A percentile compares a stretch with the other conserved stretches of the same genome.
phyloP scores from a whole-genome alignment of 2,797 vertebrate species.

The Hylomyscus alleni region DNA sequence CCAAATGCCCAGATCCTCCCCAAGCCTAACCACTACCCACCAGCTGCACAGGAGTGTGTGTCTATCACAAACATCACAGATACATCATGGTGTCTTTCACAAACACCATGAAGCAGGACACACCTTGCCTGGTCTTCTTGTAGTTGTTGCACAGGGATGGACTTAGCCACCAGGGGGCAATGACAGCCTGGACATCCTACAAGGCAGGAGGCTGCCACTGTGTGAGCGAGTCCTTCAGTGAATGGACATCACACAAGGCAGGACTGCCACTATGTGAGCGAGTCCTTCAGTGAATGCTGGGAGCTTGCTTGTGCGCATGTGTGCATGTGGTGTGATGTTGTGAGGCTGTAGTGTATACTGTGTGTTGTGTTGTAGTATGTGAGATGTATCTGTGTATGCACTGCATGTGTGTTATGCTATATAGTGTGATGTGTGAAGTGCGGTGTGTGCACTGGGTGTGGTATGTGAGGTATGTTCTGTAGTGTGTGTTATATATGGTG shows the following conservation, averaged over 20 bases:
- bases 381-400: not conserved
- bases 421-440: not conserved
- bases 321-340: not conserved
- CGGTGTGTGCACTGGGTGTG: too few relatives aligned
- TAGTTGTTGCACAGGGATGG: too few relatives aligned
- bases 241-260: not conserved
- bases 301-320: not conserved
- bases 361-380: not conserved
- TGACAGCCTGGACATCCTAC: not conserved
- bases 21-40: not conserved
- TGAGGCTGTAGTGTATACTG: not conserved
- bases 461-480: not conserved
- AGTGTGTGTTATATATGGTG: not conserved
- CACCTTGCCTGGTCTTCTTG: not conserved
- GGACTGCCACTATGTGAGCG: not conserved
- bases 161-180: constrained; percentile 62
- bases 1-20: not conserved
- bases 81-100: too few relatives aligned
- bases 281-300: too few relatives aligned
- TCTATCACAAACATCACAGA: not conserved
- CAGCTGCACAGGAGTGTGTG: not conserved
- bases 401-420: not conserved
- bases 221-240: too few relatives aligned
- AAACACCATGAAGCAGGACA: not conserved
- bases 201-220: not conserved